These are phyloP conservation scores for Mormyrops attenuatus DNA, from an alignment of 2,797 vertebrate species.

Conservation along the genomic window DNA sequence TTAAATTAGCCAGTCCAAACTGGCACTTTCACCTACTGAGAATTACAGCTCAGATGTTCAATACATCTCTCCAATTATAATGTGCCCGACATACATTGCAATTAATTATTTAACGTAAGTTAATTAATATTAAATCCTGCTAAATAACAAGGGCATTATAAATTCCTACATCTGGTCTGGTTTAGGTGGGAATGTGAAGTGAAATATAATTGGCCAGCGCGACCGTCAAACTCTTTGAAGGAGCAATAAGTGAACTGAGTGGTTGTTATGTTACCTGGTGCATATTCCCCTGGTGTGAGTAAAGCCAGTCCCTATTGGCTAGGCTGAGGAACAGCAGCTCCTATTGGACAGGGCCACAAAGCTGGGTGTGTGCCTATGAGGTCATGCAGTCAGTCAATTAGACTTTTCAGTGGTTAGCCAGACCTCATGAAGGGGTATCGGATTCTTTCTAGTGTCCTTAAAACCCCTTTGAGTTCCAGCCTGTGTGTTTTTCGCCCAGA, in stretches of 20 bases:
- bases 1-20: neutral
- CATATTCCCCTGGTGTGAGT: neutral
- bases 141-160: neutral
- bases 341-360: neutral
- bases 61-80: neutral
- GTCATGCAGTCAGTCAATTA: neutral
- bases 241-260: neutral
- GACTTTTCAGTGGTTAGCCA: neutral
- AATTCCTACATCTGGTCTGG: neutral
- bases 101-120: no score
- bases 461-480: neutral
- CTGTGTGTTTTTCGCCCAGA: neutral
- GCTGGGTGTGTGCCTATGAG: neutral
- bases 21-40: neutral
- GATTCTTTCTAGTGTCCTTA: neutral
- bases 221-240: neutral
- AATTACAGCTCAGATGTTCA: neutral
- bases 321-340: neutral
- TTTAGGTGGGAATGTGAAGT: neutral
- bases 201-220: neutral
- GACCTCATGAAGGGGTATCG: neutral
- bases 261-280: neutral
- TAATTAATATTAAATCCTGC: neutral
- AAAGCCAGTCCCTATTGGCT: neutral
- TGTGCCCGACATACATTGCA: neutral